Conservation (phyloP, 2,888 invertebrate genomes). For the Tachina fera region DNA sequence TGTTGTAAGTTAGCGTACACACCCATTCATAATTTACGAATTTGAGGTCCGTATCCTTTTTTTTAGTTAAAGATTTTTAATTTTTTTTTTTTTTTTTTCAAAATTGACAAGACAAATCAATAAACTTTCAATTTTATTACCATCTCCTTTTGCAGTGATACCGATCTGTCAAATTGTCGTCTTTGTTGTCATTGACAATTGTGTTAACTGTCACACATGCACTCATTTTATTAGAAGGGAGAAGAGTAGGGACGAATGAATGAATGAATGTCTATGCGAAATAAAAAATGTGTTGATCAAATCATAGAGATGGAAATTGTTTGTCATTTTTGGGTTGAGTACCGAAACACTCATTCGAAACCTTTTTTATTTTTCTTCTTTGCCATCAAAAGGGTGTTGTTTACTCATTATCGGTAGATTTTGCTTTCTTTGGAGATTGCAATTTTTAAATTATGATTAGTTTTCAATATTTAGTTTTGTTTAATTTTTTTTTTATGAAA, state of each 20-base stretch:
- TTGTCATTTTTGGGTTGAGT: constrained; percentile 76
- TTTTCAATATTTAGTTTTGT: constrained; percentile 37
- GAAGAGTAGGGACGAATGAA: neutral
- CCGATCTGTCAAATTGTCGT: constrained; percentile 77
- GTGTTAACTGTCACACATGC: constrained; percentile 71
- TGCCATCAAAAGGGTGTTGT: constrained; percentile 26
- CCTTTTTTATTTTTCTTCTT: neutral
- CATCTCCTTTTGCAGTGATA: constrained; percentile 64
- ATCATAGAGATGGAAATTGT: constrained; percentile 78
- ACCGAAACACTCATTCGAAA: constrained; percentile 7
- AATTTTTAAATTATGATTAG: constrained; percentile 60
- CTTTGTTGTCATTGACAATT: constrained; percentile 77
- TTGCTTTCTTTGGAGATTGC: constrained; percentile 23
- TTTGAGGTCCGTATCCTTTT: constrained; percentile 9
- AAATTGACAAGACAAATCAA: constrained; percentile 81
- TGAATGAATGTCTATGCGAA: constrained; percentile 31
- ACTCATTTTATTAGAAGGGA: constrained; percentile 71
- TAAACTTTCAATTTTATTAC: constrained; percentile 81
- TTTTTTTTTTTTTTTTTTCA: neutral
- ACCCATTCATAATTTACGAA: constrained; percentile 73
- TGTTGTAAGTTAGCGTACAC: constrained; percentile 56
- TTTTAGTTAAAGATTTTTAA: constrained; percentile 6
- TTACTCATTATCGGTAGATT: constrained; percentile 2
- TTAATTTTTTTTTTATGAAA: neutral
- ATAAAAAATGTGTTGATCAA: constrained; percentile 13